Evolutionary conservation across 2,113 vertebrate genomes (phyloP), one percentile per base, ranked within the genome.

Genomic region (Murina feae): DNA sequence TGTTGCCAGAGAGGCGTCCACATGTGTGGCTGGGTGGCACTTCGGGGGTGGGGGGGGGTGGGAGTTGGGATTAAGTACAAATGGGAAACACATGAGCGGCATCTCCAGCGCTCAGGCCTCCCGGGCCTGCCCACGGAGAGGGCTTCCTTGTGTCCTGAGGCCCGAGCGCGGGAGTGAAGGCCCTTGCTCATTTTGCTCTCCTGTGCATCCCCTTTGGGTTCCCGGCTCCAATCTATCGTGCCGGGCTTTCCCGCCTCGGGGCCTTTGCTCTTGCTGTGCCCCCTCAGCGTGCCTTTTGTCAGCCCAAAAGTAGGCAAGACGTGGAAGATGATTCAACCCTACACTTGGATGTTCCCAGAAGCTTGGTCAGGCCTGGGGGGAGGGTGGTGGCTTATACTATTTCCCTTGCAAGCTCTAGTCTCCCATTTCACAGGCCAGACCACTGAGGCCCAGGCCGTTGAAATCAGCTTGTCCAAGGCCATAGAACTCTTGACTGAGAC

Each of bases 21-120:
- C 88, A 58, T 96, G 97, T 97, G 98, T 90, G 60, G 86, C 90
- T 95, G 97, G 97, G 98, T 97, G 98, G 97, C 76, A 97, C 96
- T 95, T 91, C 53, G 51, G 91, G 55, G 51, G 86, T 95, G 17
- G 96, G 93, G 91, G 55, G 51, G 86, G 95, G 17, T 96, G 93
- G 91, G 97, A 96, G 94, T 55, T 95, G 87, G 97, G 91, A 97
- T 96, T 88, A 93, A 94, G 93, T 72, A 90, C 87, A 98, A 97
- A 97, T 96, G 69, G 5, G 86, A 98, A 98, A 97, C 97, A 97
- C 95, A 91, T 89, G 97, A 0, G 92, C 63, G 65, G 91, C 80
- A 76, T 89, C 66, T 96, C 95, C 96, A 91, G 28, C 0, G 0
- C 68, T 87, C n/a, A 39, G 53, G 30, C 60, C 49, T 28, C 1